phyloP scores from a whole-genome alignment of 2,888 invertebrate genomes.

The Megalurothrips usitatus region DNA sequence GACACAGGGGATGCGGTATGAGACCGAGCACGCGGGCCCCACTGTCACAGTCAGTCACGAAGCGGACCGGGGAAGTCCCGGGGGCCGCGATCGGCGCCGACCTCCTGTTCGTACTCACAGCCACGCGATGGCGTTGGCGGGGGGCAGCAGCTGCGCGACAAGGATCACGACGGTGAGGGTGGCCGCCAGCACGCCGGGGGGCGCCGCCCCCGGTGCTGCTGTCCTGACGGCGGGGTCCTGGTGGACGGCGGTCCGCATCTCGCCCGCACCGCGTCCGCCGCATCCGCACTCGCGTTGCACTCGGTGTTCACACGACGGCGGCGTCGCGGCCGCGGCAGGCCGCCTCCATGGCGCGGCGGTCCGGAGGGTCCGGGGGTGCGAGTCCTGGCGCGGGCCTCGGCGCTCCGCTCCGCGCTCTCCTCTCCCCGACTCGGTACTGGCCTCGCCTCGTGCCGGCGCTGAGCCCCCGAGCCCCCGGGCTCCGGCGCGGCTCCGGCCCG shows the following conservation, averaged over 20 bases:
- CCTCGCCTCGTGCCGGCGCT: neutral
- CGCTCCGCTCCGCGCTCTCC: neutral
- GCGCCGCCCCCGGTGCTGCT: neutral
- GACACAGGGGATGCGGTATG: too few relatives aligned
- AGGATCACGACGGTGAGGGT: neutral
- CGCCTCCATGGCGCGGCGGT: too few relatives aligned
- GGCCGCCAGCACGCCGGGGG: neutral
- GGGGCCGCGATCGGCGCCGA: too few relatives aligned
- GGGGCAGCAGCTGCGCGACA: neutral
- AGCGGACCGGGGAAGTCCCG: neutral
- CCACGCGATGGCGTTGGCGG: slow-evolving; percentile 10
- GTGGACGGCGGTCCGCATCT: neutral
- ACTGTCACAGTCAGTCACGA: too few relatives aligned
- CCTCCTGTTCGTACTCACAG: neutral
- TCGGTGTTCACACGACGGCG: neutral
- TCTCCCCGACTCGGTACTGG: neutral
- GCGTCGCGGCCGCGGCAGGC: neutral
- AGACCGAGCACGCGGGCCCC: too few relatives aligned
- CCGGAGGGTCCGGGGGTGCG: too few relatives aligned
- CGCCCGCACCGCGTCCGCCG: neutral
- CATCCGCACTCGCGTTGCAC: neutral
- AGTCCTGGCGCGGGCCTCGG: neutral
- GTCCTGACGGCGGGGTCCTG: neutral
- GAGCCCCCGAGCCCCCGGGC: neutral
- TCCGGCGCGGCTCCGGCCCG: neutral